Conservation (phyloP, 2,113 vertebrate genomes). For the Oreotragus oreotragus region DNA sequence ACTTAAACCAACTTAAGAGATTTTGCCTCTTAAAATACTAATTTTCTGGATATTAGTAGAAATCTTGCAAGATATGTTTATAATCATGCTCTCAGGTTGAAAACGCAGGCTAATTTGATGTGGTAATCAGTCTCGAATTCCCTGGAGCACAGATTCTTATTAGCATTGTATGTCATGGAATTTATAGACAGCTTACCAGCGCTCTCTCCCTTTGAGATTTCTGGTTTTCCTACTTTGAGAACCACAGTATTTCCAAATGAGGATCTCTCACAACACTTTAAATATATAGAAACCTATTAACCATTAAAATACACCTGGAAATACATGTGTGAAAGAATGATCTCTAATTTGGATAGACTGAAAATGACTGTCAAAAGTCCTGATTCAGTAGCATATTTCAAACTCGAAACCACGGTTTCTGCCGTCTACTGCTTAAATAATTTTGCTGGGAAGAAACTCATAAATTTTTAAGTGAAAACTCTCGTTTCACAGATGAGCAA, state of each 20-base stretch:
- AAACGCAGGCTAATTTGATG: constrained; percentile 22
- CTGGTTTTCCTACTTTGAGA: constrained; percentile 25
- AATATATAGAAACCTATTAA: not conserved
- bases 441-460: not conserved
- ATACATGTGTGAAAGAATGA: not conserved
- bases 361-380: not conserved
- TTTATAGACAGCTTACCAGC: not conserved
- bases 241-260: not conserved
- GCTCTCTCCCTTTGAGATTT: not conserved
- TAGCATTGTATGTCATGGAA: constrained; percentile 5
- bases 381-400: not conserved
- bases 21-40: not conserved
- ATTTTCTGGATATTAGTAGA: not conserved
- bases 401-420: constrained; percentile 9
- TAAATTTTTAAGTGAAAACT: not conserved
- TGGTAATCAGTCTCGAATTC: constrained; percentile 35
- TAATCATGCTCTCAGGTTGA: constrained; percentile 5
- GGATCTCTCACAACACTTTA: not conserved
- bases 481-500: not conserved
- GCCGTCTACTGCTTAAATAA: not conserved
- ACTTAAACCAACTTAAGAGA: constrained; percentile 12
- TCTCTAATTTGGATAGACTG: not conserved
- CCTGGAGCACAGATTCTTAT: not conserved
- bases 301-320: not conserved
- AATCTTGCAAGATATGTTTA: constrained; percentile 29